Evolutionary conservation across 2,888 invertebrate genomes (phyloP).

Genomic region (Ormia ochracea): DNA sequence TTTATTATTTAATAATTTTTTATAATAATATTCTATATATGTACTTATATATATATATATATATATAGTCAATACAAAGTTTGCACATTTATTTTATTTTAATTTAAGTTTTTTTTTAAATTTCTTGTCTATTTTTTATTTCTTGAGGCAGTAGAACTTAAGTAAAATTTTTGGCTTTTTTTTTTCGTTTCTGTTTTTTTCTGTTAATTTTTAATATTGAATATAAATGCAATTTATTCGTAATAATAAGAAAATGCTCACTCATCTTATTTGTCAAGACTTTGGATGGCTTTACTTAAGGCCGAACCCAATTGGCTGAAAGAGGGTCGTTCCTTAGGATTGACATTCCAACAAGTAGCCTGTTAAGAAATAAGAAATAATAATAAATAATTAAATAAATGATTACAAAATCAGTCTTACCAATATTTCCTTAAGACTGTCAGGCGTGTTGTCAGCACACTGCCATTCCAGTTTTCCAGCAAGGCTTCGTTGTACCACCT

Average conservation of each 20-base stretch:
- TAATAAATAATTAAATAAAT: background rate
- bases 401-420: constrained; percentile 68
- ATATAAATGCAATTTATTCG: constrained; percentile 36
- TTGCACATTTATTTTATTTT: background rate
- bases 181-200: constrained; percentile 1
- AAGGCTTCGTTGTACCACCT: constrained; percentile 72
- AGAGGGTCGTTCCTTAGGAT: constrained; percentile 76
- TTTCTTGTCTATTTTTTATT: constrained; percentile 22
- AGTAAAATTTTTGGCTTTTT: constrained; percentile 60
- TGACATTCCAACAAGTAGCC: constrained; percentile 74
- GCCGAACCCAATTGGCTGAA: constrained; percentile 76
- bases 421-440: constrained; percentile 80
- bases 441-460: constrained; percentile 81
- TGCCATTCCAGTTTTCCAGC: constrained; percentile 83
- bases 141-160: constrained; percentile 53
- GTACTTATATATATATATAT: background rate
- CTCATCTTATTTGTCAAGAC: constrained; percentile 55
- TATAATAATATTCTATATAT: too few species aligned
- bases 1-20: too few species aligned
- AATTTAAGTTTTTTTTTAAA: background rate
- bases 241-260: constrained; percentile 14
- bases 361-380: constrained; percentile 51
- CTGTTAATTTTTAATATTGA: background rate
- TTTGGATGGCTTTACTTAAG: constrained; percentile 76
- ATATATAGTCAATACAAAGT: background rate